A percentile compares a stretch with the other conserved stretches of the same genome.
Evolutionary conservation across 2,888 invertebrate genomes (phyloP).

Genomic region (Baronia brevicornis): DNA sequence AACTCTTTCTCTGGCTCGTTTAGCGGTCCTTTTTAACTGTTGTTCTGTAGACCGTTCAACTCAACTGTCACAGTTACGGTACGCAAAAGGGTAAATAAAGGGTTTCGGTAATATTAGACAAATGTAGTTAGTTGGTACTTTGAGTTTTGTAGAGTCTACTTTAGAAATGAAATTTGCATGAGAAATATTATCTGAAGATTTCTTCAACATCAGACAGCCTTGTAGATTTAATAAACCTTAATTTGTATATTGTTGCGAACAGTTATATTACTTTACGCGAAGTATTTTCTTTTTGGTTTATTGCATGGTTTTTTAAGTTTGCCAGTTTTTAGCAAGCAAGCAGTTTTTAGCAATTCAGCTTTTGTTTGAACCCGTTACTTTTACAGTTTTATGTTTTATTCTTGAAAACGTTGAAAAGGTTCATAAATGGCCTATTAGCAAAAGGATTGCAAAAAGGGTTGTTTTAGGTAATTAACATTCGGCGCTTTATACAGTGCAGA

Average conservation of each 20-base stretch:
- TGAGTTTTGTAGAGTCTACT: neutral
- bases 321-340: slow-evolving; percentile 44
- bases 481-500: slow-evolving; percentile 11
- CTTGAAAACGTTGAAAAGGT: slow-evolving; percentile 3
- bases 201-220: slow-evolving; percentile 9
- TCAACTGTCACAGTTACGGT: slow-evolving; percentile 58
- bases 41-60: slow-evolving; percentile 37
- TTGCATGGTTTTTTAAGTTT: slow-evolving; percentile 35
- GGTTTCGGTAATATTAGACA: slow-evolving; percentile 13
- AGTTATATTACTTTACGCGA: slow-evolving; percentile 40
- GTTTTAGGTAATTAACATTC: slow-evolving; percentile 18
- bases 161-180: slow-evolving; percentile 4
- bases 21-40: slow-evolving; percentile 56
- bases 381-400: slow-evolving; percentile 9
- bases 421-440: slow-evolving; percentile 28
- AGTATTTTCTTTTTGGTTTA: slow-evolving; percentile 26
- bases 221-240: slow-evolving; percentile 17
- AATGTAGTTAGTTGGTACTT: slow-evolving; percentile 5
- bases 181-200: neutral
- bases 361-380: slow-evolving; percentile 34
- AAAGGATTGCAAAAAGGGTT: slow-evolving; percentile 54
- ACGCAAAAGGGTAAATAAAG: slow-evolving; percentile 55
- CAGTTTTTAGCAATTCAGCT: slow-evolving; percentile 43
- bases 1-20: slow-evolving; percentile 53
- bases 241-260: slow-evolving; percentile 41